Base-by-base conservation (phyloP, 2,888 invertebrate genomes). In the Dexiosoma caninum region DNA sequence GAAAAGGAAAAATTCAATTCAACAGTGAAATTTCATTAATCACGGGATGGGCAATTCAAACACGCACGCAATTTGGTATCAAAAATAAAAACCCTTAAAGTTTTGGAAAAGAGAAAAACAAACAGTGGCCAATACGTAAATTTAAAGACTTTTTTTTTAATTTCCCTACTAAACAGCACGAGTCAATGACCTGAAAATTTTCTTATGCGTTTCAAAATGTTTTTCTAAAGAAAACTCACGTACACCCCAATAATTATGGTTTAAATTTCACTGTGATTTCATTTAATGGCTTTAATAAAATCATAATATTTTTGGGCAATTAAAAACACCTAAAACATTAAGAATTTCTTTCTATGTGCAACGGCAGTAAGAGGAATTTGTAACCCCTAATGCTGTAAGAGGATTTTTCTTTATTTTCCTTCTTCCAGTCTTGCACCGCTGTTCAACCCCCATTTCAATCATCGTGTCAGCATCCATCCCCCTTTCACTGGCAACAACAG, bases 291-390 rank as follows among this genome's bases (percentile, higher is more conserved):
- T 81, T 81, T 81, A 81, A 81, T 76, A 62, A 77, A 62, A 77
- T 81, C 80, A 81, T 81, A 81, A 81, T 60, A 80, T 76, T 76
- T 59, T 71, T 76, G 67, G 80, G 76, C 71, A 81, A 81, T 81
- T 81, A 81, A 81, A 81, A 81, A 81, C 80, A 81, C 80, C 76
- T 81, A 71, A 78, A 78, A 72, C 46, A 46, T 62, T 42, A 71
- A 40, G 46, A 67, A 67, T 76, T 80, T n/a, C n/a, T n/a, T n/a
- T n/a, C n/a, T 60, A 37, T 9, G 37, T 42, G 55, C 7, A 12
- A 8, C n/a, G n/a, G n/a, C n/a, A n/a, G 21, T 51, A 35, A 53
- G 51, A 40, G 30, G 44, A 14, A 51, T 49, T 57, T 77, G 53
- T 64, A 49, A 70, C 77, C 77, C 70, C 35, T 77, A 77, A 62